Evolutionary conservation across 2,113 vertebrate genomes (phyloP).

Genomic region (Taurulus bubalis): DNA sequence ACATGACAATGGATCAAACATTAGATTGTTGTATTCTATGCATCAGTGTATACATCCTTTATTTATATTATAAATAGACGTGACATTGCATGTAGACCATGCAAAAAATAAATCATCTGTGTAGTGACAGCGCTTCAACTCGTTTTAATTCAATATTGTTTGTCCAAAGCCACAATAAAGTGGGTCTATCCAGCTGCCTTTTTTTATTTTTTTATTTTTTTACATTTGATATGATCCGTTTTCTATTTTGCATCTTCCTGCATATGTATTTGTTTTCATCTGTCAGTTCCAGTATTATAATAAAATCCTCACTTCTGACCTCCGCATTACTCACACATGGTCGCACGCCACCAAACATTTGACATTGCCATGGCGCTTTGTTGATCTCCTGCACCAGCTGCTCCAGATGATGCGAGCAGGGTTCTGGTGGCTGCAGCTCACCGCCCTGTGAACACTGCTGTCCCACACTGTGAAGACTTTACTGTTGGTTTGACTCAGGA

Average conservation of each 20-base stretch:
- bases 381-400: constrained; percentile 43
- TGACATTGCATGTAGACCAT: background rate
- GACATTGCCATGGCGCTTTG: constrained; percentile 31
- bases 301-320: constrained; percentile 27
- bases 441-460: background rate
- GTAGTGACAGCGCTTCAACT: background rate
- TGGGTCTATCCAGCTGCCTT: background rate
- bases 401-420: constrained; percentile 1
- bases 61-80: background rate
- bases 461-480: background rate
- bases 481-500: too few species aligned
- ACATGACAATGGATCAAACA: background rate
- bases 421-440: background rate
- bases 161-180: background rate
- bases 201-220: background rate
- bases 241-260: background rate
- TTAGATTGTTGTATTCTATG: background rate
- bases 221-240: background rate
- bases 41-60: background rate
- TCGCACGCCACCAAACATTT: constrained; percentile 20
- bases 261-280: constrained; percentile 10
- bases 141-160: background rate
- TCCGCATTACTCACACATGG: background rate
- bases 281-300: background rate
- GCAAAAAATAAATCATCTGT: too few species aligned